Evolutionary conservation across 1,140 invertebrate species (phyloP), one percentile per base, ranked within the genome.

Genomic region (Pseudomyrmex flavicornis): DNA sequence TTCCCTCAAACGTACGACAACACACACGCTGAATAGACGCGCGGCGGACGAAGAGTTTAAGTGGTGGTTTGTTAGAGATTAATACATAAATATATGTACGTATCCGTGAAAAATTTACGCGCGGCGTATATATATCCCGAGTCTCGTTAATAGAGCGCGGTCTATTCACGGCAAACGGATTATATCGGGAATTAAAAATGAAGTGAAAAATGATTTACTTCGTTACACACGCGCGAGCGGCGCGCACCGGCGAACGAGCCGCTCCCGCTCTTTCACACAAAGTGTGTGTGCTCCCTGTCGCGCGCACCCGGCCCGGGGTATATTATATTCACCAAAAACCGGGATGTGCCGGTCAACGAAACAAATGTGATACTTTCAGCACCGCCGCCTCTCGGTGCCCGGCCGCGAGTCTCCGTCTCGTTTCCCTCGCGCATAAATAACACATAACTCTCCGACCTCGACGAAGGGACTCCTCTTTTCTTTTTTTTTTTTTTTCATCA

Each of bases 311-410:
- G 66, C 72, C 66, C 62, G 66, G 35, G 0, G 26, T 61, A 68
- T 74, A 65, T 86, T 80, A 70, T 61, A 35, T 13, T 58, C 4
- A 8, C n/a, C n/a, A 3, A 35, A 35, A 35, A 35, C 72, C 63
- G 54, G 44, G 26, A 48, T 26, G 17, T 79, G 44, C 65, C 62
- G 86, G 10, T 72, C 75, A 73, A 85, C 77, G 61, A 89, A 89
- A 89, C 82, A 88, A 89, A 89, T 89, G 88, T 88, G 88, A 89
- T 89, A 90, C 90, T 92, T 93, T 93, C 91, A 92, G 88, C 91
- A 89, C 91, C 75, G 88, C 87, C 90, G 88, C 86, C 88, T 83
- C 72, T 35, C 35, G 35, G 54, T 85, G 84, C 44, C 20, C 74
- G 26, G 20, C 9, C 83, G 26, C 35, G 68, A 65, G 59, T 84